Conservation (phyloP, 2,888 invertebrate genomes). For the Acronicta psi region DNA sequence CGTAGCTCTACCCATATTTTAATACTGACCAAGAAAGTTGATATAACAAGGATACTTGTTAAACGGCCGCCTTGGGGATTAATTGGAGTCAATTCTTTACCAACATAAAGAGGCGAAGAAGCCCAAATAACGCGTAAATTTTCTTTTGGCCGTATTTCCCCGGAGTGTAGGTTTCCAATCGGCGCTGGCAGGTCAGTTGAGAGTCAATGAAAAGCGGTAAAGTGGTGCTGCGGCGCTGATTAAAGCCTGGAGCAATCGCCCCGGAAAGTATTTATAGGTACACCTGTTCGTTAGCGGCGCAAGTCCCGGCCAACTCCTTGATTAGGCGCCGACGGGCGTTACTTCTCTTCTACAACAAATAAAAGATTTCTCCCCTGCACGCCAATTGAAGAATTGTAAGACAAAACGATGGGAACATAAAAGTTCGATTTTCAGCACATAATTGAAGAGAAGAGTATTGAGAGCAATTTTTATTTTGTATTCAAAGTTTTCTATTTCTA, state of each 20-base stretch:
- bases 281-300: constrained; percentile 88
- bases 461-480: background rate
- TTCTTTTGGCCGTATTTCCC: constrained; percentile 77
- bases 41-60: constrained; percentile 1
- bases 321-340: constrained; percentile 87
- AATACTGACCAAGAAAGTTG: background rate
- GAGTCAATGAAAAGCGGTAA: constrained; percentile 88
- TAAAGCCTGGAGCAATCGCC: constrained; percentile 88
- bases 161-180: constrained; percentile 85
- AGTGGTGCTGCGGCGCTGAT: constrained; percentile 87
- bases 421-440: constrained; percentile 29
- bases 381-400: constrained; percentile 74
- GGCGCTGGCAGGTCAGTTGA: constrained; percentile 82
- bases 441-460: constrained; percentile 17
- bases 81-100: constrained; percentile 60
- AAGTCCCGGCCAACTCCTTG: constrained; percentile 87
- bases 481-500: background rate
- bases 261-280: constrained; percentile 88
- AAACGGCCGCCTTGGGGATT: constrained; percentile 47
- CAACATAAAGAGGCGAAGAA: constrained; percentile 59
- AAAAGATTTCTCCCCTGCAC: constrained; percentile 81
- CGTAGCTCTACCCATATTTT: too few relatives aligned
- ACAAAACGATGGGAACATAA: constrained; percentile 59
- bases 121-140: constrained; percentile 77
- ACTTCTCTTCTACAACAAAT: constrained; percentile 84